A percentile compares a stretch with the other conserved stretches of the same genome.
Evolutionary conservation across 2,797 vertebrate genomes (phyloP).

Genomic region (Falco biarmicus): DNA sequence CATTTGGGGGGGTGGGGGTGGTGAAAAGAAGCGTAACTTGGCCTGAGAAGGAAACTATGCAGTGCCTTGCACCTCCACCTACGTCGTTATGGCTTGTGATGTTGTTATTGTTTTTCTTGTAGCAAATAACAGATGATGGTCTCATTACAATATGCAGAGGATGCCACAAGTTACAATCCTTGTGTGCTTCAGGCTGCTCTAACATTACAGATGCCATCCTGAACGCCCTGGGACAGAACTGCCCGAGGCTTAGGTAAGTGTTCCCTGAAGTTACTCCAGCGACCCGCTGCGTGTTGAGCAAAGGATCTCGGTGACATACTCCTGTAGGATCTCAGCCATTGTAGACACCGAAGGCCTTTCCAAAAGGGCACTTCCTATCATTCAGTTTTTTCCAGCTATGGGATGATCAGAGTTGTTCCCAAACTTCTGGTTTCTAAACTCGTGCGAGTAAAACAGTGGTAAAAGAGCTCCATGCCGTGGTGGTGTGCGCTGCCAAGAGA

Average conservation of each 20-base stretch:
- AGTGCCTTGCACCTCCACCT: neutral
- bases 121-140: slow-evolving; percentile 99
- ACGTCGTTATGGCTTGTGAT: neutral
- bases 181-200: slow-evolving; percentile 96
- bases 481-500: accelerated
- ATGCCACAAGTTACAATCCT: slow-evolving; percentile 94
- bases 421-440: neutral
- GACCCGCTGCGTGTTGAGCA: accelerated
- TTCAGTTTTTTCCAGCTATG: neutral
- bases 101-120: slow-evolving; percentile 49
- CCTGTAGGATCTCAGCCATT: accelerated
- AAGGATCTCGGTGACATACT: accelerated
- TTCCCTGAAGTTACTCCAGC: neutral
- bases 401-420: neutral
- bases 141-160: slow-evolving; percentile 98
- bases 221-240: slow-evolving; percentile 96
- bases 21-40: neutral
- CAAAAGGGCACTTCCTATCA: neutral
- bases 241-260: slow-evolving; percentile 91
- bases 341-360: neutral
- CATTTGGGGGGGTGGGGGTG: neutral
- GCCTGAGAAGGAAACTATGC: neutral
- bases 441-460: accelerated
- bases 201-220: slow-evolving; percentile 98
- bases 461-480: neutral